phyloP scores from a whole-genome alignment of 2,797 vertebrate genomes.

The Hippoglossus hippoglossus region DNA sequence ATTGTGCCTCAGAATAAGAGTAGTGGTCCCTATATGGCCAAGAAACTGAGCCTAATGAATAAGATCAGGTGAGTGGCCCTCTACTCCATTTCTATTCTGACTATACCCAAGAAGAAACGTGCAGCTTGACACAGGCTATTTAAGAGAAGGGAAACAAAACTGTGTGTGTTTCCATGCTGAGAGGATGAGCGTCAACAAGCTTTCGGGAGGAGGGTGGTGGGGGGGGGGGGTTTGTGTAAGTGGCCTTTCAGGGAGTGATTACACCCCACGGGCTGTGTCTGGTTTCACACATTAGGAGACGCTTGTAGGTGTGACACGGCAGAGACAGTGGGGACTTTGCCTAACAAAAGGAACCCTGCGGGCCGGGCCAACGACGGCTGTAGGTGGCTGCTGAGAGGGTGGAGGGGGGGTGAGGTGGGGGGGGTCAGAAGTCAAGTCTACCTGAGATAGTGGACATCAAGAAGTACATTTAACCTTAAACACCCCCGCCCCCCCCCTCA shows the following conservation, averaged over 20 bases:
- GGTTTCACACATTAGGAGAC: constrained; percentile 69
- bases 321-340: constrained; percentile 37
- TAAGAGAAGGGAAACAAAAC: constrained; percentile 18
- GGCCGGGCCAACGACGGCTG: constrained; percentile 16
- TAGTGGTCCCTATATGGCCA: too few species aligned
- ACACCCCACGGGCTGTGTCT: constrained; percentile 43
- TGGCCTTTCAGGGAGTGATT: constrained; percentile 22
- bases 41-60: neutral
- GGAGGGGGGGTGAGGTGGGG: neutral
- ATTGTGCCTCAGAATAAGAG: too few species aligned
- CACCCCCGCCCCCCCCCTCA: too few species aligned
- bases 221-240: neutral
- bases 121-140: neutral
- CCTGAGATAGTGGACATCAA: neutral
- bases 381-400: neutral
- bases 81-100: neutral
- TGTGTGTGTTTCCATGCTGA: constrained; percentile 58
- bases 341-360: constrained; percentile 53
- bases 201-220: neutral
- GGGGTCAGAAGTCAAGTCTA: constrained; percentile 14
- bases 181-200: constrained; percentile 49
- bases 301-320: constrained; percentile 60
- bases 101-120: neutral
- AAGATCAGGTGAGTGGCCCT: neutral
- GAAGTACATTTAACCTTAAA: neutral